Base-by-base conservation (phyloP, 2,888 invertebrate species). In the Tetramorium bicarinatum region DNA sequence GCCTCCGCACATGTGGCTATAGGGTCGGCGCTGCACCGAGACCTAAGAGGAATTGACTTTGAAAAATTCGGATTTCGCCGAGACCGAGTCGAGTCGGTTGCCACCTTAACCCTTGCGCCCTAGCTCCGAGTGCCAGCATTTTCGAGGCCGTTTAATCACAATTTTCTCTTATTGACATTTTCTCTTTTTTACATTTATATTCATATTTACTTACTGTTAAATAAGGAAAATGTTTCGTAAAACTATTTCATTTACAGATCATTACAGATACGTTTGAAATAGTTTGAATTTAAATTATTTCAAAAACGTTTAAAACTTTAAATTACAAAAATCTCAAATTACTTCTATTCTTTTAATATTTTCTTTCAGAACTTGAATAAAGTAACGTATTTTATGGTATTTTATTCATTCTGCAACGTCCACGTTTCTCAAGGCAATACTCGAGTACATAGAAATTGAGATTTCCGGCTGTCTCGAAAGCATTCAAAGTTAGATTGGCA, bases 1-100 rank as follows among this genome's bases (percentile, higher is more conserved):
- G 80, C 92, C 94, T 75, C 93, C 94, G 80, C 94, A 94, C 75
- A 88, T 83, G 86, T 93, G 93, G 75, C 67, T 85, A 71, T 76
- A 84, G 54, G 87, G 83, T 83, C 92, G 91, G 86, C 87, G 88
- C 87, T 93, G 93, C 75, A 89, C 79, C 87, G 89, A 89, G 88
- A 89, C 86, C 89, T 89, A 89, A 84, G 85, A 87, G 86, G 88
- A 89, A 89, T 89, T 89, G 89, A 89, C 89, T 85, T 89, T 89
- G 84, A 89, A 89, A 81, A 89, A 89, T 89, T 89, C 89, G 89
- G 90, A 88, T 89, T 34, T 89, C 85, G 76, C 82, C 81, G 84
- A 89, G 49, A 64, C 66, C 82, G 72, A 62, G 56, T 85, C 59
- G 56, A 84, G 64, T 87, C 75, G 74, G n/a, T 29, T 34, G 29